Conservation (phyloP, 2,797 vertebrate species). For the Miichthys miiuy region DNA sequence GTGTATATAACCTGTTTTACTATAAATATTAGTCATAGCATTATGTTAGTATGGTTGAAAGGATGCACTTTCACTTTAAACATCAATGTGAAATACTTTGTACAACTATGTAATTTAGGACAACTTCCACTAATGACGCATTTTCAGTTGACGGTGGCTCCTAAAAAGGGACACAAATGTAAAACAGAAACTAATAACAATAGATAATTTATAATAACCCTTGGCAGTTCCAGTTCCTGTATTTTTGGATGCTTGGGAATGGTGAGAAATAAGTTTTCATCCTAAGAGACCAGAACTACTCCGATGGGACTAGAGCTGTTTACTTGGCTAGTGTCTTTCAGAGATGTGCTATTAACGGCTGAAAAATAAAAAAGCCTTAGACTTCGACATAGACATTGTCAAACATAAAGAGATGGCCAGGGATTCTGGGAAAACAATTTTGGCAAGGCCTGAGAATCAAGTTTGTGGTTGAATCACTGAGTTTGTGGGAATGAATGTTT, state of each 20-base stretch:
- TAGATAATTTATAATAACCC: slow-evolving; percentile 43
- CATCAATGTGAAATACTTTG: slow-evolving; percentile 60
- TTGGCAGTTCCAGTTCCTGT: slow-evolving; percentile 42
- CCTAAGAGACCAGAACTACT: slow-evolving; percentile 61
- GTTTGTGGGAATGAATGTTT: slow-evolving; percentile 62
- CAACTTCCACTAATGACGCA: slow-evolving; percentile 23
- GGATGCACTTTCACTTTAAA: slow-evolving; percentile 52
- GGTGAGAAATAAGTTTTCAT: slow-evolving; percentile 69
- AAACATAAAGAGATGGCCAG: slow-evolving; percentile 67
- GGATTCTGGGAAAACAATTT: slow-evolving; percentile 74
- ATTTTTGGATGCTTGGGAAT: slow-evolving; percentile 52
- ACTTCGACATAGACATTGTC: slow-evolving; percentile 61
- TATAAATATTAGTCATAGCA: slow-evolving; percentile 61
- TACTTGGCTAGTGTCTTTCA: slow-evolving; percentile 56
- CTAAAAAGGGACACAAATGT: slow-evolving; percentile 21
- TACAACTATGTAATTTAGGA: slow-evolving; percentile 23
- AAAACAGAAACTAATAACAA: slow-evolving; percentile 50
- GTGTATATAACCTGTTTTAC: slow-evolving; percentile 40
- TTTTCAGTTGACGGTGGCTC: slow-evolving; percentile 32
- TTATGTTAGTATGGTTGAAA: slow-evolving; percentile 61
- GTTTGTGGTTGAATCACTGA: slow-evolving; percentile 60
- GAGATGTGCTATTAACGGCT: slow-evolving; percentile 71
- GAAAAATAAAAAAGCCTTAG: slow-evolving; percentile 70
- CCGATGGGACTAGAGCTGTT: slow-evolving; percentile 65
- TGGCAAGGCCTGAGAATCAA: slow-evolving; percentile 58